Percentiles rank a stretch among this genome's conserved stretches.
These are phyloP conservation scores for Spisula solida DNA, from an alignment of 2,888 invertebrate genomes.

Conservation along the genomic window DNA sequence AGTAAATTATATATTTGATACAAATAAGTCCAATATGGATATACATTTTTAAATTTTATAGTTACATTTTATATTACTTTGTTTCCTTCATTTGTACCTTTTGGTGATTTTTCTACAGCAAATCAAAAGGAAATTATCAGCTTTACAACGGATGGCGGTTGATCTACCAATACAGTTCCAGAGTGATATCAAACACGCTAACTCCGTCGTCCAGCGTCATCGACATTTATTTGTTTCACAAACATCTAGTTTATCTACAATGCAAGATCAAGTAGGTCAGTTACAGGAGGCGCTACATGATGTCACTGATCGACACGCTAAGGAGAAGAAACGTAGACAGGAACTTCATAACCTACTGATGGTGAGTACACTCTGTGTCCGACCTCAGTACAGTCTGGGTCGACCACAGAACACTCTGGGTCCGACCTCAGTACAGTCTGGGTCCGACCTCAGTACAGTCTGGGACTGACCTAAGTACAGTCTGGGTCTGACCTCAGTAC, in stretches of 20 bases:
- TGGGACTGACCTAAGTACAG: too few relatives aligned
- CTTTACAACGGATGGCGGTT: slow-evolving; percentile 74
- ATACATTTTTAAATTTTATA: too few relatives aligned
- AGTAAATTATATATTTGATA: too few relatives aligned
- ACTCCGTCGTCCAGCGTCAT: slow-evolving; percentile 78
- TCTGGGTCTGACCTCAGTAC: background rate
- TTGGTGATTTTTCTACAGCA: slow-evolving; percentile 37
- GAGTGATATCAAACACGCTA: slow-evolving; percentile 76
- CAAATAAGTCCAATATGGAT: too few relatives aligned
- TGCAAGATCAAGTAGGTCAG: slow-evolving; percentile 78
- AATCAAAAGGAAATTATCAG: slow-evolving; percentile 73
- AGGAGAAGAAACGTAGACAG: slow-evolving; percentile 82
- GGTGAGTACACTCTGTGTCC: slow-evolving; percentile 67
- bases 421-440: too few relatives aligned
- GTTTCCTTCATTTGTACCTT: too few relatives aligned
- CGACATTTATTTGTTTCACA: slow-evolving; percentile 77
- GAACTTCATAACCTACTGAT: slow-evolving; percentile 84
- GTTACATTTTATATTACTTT: too few relatives aligned
- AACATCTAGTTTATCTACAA: slow-evolving; percentile 78
- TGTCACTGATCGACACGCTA: slow-evolving; percentile 80
- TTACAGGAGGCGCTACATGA: slow-evolving; percentile 78
- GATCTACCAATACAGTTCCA: slow-evolving; percentile 78
- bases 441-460: too few relatives aligned
- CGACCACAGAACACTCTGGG: too few relatives aligned
- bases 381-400: too few relatives aligned